Percentiles rank a stretch among this genome's conserved stretches.
phyloP scores from a whole-genome alignment of 2,888 invertebrate genomes.

The Rhyacophila evoluta region DNA sequence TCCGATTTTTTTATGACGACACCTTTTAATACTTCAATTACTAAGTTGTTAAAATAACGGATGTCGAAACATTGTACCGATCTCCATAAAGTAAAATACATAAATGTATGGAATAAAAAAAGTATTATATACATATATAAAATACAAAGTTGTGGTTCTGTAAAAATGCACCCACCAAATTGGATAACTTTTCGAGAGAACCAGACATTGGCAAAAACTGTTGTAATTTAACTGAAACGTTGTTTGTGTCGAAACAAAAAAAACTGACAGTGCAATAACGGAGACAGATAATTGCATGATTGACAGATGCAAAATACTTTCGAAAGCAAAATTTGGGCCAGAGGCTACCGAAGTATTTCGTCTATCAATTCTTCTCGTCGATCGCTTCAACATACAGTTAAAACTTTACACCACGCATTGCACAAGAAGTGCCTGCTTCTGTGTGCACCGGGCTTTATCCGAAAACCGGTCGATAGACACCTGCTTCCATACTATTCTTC shows the following conservation, averaged over 20 bases:
- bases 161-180: too few species aligned
- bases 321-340: background rate
- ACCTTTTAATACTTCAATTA: too few species aligned
- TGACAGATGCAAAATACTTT: conserved; percentile 22
- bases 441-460: conserved; percentile 17
- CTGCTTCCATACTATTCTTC: conserved; percentile 12
- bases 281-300: background rate
- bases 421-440: background rate
- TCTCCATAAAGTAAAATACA: too few species aligned
- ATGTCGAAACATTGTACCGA: too few species aligned
- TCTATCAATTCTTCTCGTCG: background rate
- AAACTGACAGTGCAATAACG: background rate
- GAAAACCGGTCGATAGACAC: conserved; percentile 15
- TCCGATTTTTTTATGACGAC: too few species aligned
- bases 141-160: too few species aligned
- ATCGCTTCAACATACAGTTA: too few species aligned
- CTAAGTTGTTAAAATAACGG: too few species aligned
- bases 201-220: background rate
- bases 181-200: too few species aligned
- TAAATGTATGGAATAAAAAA: too few species aligned
- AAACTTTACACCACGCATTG: background rate
- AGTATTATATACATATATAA: too few species aligned
- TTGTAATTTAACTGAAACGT: background rate
- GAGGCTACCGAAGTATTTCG: background rate
- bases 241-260: background rate